Percentiles rank a stretch among this genome's conserved stretches.
Evolutionary conservation across 2,113 vertebrate species (phyloP).

Genomic region (Microcebus griseorufus): DNA sequence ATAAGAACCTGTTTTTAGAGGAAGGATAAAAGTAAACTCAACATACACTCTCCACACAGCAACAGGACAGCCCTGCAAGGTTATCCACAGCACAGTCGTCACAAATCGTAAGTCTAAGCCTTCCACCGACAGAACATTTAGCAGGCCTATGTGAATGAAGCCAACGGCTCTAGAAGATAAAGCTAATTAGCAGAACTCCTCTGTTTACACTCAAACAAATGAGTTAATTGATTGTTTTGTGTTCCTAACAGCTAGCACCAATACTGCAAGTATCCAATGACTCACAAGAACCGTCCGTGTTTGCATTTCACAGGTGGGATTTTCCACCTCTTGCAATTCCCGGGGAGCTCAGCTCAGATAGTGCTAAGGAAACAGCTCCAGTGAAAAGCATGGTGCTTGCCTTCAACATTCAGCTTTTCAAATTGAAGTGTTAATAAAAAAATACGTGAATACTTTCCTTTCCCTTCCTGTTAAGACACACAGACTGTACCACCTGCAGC

Average conservation of each 20-base stretch:
- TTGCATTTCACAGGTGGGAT: background rate
- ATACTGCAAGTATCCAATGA: background rate
- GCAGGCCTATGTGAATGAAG: background rate
- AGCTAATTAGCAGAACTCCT: background rate
- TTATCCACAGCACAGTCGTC: background rate
- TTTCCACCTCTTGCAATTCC: background rate
- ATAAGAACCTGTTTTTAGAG: background rate
- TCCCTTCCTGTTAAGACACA: background rate
- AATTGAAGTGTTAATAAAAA: background rate
- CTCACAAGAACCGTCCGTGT: background rate
- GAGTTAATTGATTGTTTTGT: background rate
- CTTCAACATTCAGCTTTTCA: background rate
- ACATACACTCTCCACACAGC: background rate
- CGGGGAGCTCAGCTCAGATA: background rate
- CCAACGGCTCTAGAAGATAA: background rate
- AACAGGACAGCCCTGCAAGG: background rate
- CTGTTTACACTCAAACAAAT: background rate
- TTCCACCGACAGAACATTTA: background rate
- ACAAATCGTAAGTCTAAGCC: background rate
- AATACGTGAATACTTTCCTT: background rate
- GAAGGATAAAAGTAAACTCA: background rate
- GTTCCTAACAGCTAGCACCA: background rate
- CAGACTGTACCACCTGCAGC: background rate
- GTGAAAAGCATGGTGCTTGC: background rate
- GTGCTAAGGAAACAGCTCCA: background rate